phyloP scores from a whole-genome alignment of 2,888 invertebrate genomes.

The Omphaloscelis lunosa region DNA sequence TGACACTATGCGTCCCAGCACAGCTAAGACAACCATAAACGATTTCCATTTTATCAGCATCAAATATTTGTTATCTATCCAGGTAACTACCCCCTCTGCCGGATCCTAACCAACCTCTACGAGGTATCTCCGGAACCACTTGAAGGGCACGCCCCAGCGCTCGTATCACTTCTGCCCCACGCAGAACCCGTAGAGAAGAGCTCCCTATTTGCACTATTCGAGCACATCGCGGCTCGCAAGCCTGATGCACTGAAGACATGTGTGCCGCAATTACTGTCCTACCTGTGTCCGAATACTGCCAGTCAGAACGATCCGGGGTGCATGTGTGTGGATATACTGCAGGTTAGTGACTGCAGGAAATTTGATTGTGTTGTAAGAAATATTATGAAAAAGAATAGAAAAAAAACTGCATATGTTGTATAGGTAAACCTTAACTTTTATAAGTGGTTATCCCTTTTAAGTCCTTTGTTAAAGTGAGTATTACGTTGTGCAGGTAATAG shows the following conservation, averaged over 20 bases:
- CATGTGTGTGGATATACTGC: constrained; percentile 87
- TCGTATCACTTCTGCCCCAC: constrained; percentile 95
- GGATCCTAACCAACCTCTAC: constrained; percentile 97
- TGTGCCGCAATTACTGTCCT: constrained; percentile 95
- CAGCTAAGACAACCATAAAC: no score
- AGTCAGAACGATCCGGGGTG: constrained; percentile 84
- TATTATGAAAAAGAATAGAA: no score
- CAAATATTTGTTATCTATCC: no score
- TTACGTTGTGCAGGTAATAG: constrained; percentile 90
- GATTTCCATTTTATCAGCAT: no score
- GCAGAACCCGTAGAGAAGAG: constrained; percentile 97
- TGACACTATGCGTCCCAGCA: no score
- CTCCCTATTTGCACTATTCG: constrained; percentile 95
- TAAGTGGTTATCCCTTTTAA: no score
- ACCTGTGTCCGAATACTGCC: constrained; percentile 89
- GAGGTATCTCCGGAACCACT: constrained; percentile 96
- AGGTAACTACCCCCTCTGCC: constrained; percentile 95
- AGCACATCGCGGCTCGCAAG: constrained; percentile 95
- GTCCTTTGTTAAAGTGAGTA: not conserved
- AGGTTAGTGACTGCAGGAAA: constrained; percentile 71
- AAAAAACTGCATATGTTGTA: no score
- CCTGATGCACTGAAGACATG: constrained; percentile 95
- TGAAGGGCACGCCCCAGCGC: constrained; percentile 95
- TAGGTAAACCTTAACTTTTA: no score
- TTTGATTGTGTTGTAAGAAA: no score